Base-by-base conservation (phyloP, 2,113 vertebrate genomes). In the Pluvianellus socialis region DNA sequence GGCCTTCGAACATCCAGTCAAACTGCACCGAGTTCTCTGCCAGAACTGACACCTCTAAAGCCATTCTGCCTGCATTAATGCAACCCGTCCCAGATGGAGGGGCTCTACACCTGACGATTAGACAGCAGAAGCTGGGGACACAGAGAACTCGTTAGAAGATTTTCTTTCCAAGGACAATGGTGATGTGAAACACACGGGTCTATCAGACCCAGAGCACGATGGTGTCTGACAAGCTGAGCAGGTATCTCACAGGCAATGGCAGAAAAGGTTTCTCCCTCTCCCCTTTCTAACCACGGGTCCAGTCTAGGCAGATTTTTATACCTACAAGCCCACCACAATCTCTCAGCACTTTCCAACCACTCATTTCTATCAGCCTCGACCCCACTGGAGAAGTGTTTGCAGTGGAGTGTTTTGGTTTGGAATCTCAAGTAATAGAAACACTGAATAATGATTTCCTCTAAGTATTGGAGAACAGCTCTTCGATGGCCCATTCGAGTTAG, bases 361-460 rank as follows among this genome's bases (percentile, higher is more conserved):
- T 44, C 52, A n/a, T 63, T 86, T 89, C 68, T 81, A 13, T 27
- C n/a, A 71, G 42, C 22, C 33, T 66, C 1, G 1, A 66, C 50
- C 35, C 50, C 71, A n/a, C 32, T 47, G 30, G 28, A 83, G 52
- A 83, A 50, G 8, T 6, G 21, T 16, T 76, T 50, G 50, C 70
- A 92, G 49, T 45, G 53, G 40, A 86, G 40, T 49, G 33, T 22
- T 93, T 90, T 90, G 79, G 88, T 94, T 85, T 92, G 24, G 35
- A 79, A 73, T 79, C n/a, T 85, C 71, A 91, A 72, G 61, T 85
- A 86, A 92, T 2, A 58, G 33, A 47, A 82, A 85, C 30, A 49
- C 42, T 44, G 42, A 67, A 40, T 47, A 94, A 63, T 32, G 2
- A 66, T 33, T 44, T 88, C 21, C 28, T 66, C 42, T 56, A 52